Base-by-base conservation (phyloP, 2,888 invertebrate genomes). In the Apotomis turbidana region DNA sequence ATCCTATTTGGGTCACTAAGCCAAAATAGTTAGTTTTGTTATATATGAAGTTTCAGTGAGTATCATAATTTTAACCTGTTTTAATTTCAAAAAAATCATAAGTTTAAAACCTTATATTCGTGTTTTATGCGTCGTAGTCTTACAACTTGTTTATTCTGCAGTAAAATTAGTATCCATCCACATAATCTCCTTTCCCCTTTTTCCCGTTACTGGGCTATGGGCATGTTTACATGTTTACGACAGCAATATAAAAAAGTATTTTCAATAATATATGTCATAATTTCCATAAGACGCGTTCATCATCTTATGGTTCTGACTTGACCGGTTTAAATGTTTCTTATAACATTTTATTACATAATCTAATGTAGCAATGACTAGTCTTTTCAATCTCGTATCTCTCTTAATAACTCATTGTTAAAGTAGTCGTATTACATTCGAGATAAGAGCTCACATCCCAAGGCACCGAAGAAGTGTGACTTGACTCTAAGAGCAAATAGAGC, bases 291-390 rank as follows among this genome's bases (percentile, higher is more conserved):
- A 66, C 66, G 36, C 44, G 64, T 52, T 46, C 27, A 15, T 36
- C 61, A 46, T 46, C 66, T 44, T 44, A 55, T 3, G 36, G 49
- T 62, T 62, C 27, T 15, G 66, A 9, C 46, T 36, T 46, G 55
- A n/a, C 38, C 38, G 38, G 71, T 68, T 46, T 67, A 55, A 12
- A 38, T 57, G 61, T 55, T 67, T 61, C 61, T 60, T 66, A 36
- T 51, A 55, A 54, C 61, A 51, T 44, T 55, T 67, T 57, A 71
- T 71, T 71, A 71, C 67, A 62, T 68, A 71, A 71, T 54, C 61
- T 10, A 27, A 64, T 66, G 73, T 73, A 66, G 68, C 63, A 74
- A 74, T 63, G 49, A 46, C 55, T 62, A 46, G 44, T n/a, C n/a
- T 46, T 64, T 8, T 3, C 41, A 64, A 64, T 0, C 36, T 46